Evolutionary conservation across 2,113 vertebrate genomes (phyloP), one percentile per base, ranked within the genome.

Genomic region (Columba livia): DNA sequence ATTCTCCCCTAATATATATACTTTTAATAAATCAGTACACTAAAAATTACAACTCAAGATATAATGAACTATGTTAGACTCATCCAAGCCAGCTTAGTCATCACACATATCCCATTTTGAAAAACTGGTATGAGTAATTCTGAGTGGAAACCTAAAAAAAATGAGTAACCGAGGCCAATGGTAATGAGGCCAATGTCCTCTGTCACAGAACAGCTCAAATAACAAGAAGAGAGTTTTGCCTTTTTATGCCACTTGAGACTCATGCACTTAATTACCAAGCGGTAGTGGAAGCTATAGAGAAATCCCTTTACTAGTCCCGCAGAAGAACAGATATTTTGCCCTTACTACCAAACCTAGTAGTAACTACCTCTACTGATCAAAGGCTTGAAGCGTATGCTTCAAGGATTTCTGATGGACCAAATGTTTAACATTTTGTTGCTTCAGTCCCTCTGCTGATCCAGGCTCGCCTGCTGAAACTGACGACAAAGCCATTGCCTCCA

Each of bases 111-210:
- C n/a, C 44, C 77, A 65, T 81, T 15, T 47, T 81, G 65, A 94
- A 81, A 93, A 84, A 69, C 28, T 25, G 23, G 15, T 40, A 44
- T 88, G 92, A 96, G 69, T 88, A 94, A 94, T 64, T 85, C 85
- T 79, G 44, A 84, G 48, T 57, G 56, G 82, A 95, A 96, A 96
- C 32, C 65, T 74, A 64, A 74, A 95, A 89, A 44, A 94, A 91
- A 57, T 90, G 24, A 90, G 53, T 94, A 94, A 96, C 2, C 0
- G 60, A 92, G 67, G 42, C 40, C 67, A 92, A 5, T 0, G 0
- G 72, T 60, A 89, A n/a, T 12, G 54, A 85, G 47, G 38, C 51
- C 47, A 73, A 57, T 28, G 36, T 36, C 48, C 38, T 12, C 28
- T 6, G 1, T 66, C 31, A 57, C 67, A 70, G 28, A 79, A 70